phyloP scores from a whole-genome alignment of 2,888 invertebrate species.

The Lycocerus yunnanus region DNA sequence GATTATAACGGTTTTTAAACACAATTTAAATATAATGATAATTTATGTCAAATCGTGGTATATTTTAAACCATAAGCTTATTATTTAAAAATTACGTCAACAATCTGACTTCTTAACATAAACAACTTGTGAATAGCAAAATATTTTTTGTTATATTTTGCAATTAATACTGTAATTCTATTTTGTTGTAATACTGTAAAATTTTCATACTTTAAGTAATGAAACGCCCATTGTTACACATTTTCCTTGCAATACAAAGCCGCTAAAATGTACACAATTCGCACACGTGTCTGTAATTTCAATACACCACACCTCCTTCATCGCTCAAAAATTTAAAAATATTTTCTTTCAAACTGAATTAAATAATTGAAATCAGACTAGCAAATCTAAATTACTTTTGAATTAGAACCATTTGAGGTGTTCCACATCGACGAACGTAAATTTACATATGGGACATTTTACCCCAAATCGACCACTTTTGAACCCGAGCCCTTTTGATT shows the following conservation, averaged over 20 bases:
- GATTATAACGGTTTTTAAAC: background rate
- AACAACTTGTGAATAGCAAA: background rate
- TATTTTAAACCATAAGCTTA: background rate
- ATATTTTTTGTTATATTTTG: background rate
- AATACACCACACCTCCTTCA: background rate
- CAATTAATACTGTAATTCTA: background rate
- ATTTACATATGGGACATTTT: too few species aligned
- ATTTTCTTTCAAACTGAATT: too few species aligned
- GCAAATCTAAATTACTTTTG: too few species aligned
- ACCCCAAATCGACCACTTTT: too few species aligned
- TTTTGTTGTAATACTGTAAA: background rate
- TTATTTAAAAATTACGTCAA: background rate
- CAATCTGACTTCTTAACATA: background rate
- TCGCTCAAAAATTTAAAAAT: too few species aligned
- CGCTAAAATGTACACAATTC: too few species aligned
- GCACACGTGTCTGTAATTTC: background rate
- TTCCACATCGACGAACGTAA: too few species aligned
- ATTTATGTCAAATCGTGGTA: background rate
- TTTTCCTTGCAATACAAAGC: background rate
- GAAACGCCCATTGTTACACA: background rate
- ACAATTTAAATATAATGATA: background rate
- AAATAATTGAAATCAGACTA: too few species aligned
- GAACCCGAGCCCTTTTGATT: too few species aligned
- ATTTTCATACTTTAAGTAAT: background rate
- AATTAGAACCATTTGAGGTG: too few species aligned